Evolutionary conservation across 2,888 invertebrate genomes (phyloP).

Genomic region (Ephialtes manifestator): DNA sequence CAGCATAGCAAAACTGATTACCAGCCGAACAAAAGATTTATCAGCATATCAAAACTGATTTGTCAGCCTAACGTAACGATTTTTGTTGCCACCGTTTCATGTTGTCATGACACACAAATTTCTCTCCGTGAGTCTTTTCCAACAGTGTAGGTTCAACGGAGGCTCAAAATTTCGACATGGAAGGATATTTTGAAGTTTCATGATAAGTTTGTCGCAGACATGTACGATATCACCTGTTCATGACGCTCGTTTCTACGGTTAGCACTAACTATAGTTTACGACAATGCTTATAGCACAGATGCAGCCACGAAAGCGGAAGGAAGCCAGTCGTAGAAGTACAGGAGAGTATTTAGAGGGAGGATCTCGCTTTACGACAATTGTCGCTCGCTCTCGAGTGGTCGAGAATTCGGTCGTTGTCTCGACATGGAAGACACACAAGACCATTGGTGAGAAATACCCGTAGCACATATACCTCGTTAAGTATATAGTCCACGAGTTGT

Average conservation of each 20-base stretch:
- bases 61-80: no score
- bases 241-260: neutral
- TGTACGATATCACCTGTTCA: neutral
- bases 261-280: neutral
- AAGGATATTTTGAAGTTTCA: no score
- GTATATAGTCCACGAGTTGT: slow-evolving; percentile 20
- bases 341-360: slow-evolving; percentile 30
- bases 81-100: no score
- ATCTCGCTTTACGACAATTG: slow-evolving; percentile 39
- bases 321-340: slow-evolving; percentile 28
- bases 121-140: no score
- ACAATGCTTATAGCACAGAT: slow-evolving; percentile 5
- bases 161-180: no score
- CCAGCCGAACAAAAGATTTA: no score
- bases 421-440: slow-evolving; percentile 12
- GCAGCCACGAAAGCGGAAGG: slow-evolving; percentile 15
- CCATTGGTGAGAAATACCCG: slow-evolving; percentile 32
- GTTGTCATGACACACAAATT: no score
- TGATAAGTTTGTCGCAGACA: neutral
- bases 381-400: slow-evolving; percentile 30
- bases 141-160: no score
- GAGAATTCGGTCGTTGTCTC: slow-evolving; percentile 50
- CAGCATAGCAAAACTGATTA: no score
- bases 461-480: slow-evolving; percentile 5
- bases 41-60: no score